A percentile compares a stretch with the other conserved stretches of the same genome.
phyloP scores from a whole-genome alignment of 2,888 invertebrate species.

The Nasonovia ribisnigri region DNA sequence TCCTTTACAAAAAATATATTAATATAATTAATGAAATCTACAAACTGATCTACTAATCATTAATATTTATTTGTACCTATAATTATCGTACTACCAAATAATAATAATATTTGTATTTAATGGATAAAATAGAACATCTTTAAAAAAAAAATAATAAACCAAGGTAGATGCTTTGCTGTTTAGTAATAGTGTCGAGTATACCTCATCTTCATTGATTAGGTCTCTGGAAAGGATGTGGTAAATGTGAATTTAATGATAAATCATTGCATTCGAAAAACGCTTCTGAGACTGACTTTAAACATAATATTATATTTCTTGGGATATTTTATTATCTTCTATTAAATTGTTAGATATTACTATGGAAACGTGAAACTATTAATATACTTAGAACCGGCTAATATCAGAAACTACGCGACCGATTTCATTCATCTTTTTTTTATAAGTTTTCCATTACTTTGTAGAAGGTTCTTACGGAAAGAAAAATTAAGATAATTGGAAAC shows the following conservation, averaged over 20 bases:
- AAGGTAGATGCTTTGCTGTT: background rate
- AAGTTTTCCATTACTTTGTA: too few species aligned
- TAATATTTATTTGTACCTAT: background rate
- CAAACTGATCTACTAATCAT: background rate
- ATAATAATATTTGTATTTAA: background rate
- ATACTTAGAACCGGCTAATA: too few species aligned
- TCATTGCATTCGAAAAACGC: background rate
- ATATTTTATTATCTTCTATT: too few species aligned
- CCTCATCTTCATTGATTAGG: background rate
- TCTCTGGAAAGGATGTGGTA: background rate
- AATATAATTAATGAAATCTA: background rate
- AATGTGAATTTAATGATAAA: background rate
- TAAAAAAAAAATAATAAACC: background rate
- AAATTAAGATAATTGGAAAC: too few species aligned
- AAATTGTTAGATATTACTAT: background rate
- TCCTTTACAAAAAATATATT: background rate
- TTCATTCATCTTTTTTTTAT: too few species aligned
- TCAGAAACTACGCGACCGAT: too few species aligned
- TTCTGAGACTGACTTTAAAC: background rate
- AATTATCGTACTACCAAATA: background rate
- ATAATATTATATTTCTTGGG: too few species aligned
- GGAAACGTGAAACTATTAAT: too few species aligned
- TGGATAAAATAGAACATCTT: background rate
- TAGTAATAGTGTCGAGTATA: too few species aligned
- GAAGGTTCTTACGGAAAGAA: too few species aligned